These are phyloP conservation scores for Astropecten irregularis DNA, from an alignment of 53 echinoderm and acorn worm species.

Conservation along the genomic window DNA sequence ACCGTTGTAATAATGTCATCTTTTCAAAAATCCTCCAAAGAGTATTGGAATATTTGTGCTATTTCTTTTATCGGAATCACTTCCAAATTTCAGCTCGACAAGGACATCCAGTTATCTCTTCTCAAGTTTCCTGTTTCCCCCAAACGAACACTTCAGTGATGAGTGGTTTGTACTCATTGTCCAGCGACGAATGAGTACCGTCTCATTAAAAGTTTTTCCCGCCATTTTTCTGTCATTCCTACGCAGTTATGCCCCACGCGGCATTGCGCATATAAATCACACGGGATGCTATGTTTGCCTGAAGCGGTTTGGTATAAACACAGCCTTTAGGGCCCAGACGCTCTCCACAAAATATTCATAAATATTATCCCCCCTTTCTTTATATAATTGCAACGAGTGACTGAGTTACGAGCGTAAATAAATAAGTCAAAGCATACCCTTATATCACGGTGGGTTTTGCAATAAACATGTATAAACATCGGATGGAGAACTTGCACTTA, in stretches of 20 bases:
- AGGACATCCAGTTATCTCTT: neutral
- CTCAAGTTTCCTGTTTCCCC: neutral
- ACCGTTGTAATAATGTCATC: no score
- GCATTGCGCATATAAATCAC: conserved; percentile 31
- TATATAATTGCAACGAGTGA: neutral
- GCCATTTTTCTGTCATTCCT: conserved; percentile 9
- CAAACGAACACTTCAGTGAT: neutral
- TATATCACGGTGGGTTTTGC: conserved; percentile 44
- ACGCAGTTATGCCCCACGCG: neutral
- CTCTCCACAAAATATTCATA: conserved; percentile 27
- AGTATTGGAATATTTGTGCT: neutral
- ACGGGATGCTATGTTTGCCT: no score
- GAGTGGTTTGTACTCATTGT: neutral
- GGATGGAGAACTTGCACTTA: neutral
- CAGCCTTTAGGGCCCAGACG: neutral
- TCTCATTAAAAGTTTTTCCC: neutral
- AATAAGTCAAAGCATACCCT: conserved; percentile 26
- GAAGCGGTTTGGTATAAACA: conserved; percentile 35
- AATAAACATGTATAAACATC: conserved; percentile 45
- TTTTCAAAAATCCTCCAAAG: no score
- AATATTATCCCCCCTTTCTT: no score
- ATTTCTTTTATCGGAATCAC: neutral
- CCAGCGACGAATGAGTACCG: neutral
- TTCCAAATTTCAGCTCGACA: neutral
- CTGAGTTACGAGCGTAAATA: conserved; percentile 35